Base-by-base conservation (phyloP, 2,888 invertebrate genomes). In the Apamea anceps region DNA sequence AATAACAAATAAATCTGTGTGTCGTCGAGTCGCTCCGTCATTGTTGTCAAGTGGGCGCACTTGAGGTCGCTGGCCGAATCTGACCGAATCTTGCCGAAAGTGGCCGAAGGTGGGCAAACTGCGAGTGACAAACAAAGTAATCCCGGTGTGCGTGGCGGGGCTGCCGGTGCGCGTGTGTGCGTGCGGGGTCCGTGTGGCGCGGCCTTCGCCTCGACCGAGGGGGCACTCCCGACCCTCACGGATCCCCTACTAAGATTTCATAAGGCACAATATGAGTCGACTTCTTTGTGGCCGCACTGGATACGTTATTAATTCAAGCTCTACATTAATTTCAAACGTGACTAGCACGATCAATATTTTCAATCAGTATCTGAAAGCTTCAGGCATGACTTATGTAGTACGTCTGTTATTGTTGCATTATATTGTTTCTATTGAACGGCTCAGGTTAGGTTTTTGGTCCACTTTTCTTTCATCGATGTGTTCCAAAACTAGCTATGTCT, bases 131-230 rank as follows among this genome's bases (percentile, higher is more conserved):
- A 84, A 87, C 37, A 84, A 66, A 75, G 18, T 63, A n/a, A 45
- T 60, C 21, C 25, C 13, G 7, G 57, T 75, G 66, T 80, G 78
- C 84, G 78, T 62, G 13, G 42, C 32, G 66, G 15, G 37, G 10
- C 57, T 48, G 82, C 45, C 45, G 60, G 42, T 60, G 63, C 45
- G 54, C 37, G 3, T 48, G 73, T 28, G 66, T 51, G 51, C 13
- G 54, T 48, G 51, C 48, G 83, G n/a, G 72, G 70, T 18, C 54
- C 10, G 73, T 42, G 84, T 25, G 28, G n/a, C 13, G 80, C 65
- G 89, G 87, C 87, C 89, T 88, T 87, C 85, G 85, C 78, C 82
- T 87, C 89, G 80, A 80, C 85, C 85, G 89, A 65, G 80, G 80
- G 72, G 81, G 57, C 70, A 66, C 77, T 72, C 70, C 71, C 65